Evolutionary conservation across 30 jellyfish, hydroid and myxozoan genomes (phyloP).

Genomic region (Rhopilema esculentum): DNA sequence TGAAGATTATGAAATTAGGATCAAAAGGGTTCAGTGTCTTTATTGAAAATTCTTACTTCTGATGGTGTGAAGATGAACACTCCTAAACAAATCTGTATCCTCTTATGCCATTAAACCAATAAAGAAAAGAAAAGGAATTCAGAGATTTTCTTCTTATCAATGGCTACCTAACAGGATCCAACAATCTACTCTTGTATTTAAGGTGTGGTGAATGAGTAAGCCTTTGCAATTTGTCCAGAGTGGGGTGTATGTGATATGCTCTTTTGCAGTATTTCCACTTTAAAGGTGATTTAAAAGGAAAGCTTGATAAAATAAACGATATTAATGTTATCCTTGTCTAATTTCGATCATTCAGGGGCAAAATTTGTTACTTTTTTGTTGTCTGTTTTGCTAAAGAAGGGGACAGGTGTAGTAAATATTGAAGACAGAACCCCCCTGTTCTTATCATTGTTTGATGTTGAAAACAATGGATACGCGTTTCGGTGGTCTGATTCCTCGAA

Average conservation of each 20-base stretch:
- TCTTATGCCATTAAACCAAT: not conserved
- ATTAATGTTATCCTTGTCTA: not conserved
- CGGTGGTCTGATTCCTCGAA: not conserved
- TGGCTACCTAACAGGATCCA: constrained; percentile 2
- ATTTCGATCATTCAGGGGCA: not conserved
- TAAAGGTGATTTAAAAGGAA: not conserved
- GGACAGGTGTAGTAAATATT: not conserved
- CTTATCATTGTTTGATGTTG: not conserved
- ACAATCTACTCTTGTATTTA: not conserved
- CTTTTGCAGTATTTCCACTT: not conserved
- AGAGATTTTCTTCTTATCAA: not conserved
- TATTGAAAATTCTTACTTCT: not conserved
- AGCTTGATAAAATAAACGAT: not conserved
- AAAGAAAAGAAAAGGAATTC: not conserved
- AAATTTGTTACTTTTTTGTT: not conserved
- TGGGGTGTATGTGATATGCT: not conserved
- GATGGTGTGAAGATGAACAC: not conserved
- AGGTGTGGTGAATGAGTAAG: constrained; percentile 20
- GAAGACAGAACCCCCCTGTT: not conserved
- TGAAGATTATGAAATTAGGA: not conserved
- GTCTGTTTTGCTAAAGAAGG: not conserved
- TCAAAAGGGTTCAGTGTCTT: too few species aligned
- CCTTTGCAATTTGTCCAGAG: not conserved
- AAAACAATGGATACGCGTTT: not conserved
- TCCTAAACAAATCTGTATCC: not conserved